Base-by-base conservation (phyloP, 2,113 vertebrate genomes). In the Neopipo cinnamomea region DNA sequence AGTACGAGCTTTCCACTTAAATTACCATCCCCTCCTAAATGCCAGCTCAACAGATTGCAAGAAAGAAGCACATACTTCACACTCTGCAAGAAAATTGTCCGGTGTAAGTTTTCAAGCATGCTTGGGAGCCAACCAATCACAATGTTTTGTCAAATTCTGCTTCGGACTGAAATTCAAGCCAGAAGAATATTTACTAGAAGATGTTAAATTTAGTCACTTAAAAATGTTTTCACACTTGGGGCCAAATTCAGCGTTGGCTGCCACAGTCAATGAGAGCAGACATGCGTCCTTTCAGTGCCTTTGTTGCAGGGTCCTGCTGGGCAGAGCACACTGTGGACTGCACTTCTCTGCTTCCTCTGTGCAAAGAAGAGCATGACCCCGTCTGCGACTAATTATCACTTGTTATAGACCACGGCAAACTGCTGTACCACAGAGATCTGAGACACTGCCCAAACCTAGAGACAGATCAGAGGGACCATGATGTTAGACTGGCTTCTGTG, bases 191-290 rank as follows among this genome's bases (percentile, higher is more conserved):
- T 93, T 93, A 97, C 92, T 96, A 96, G 92, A 93, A 96, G 83
- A 96, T 76, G 93, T 96, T 97, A 97, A 96, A 94, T 95, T 96
- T 96, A 96, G 95, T 81, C 76, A 89, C 70, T 93, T 94, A 24
- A 71, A 97, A 88, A 95, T 96, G 85, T 96, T 96, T 95, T 96
- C 62, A 61, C 76, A 91, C 73, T 89, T 46, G 61, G 76, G 91
- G 85, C 96, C 93, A 96, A 94, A 94, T 76, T 88, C 88, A 92
- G 83, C 56, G 47, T 90, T 93, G 91, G 88, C 91, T 0, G 10
- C 68, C 56, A 49, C 55, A 84, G 80, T 82, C 73, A 87, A 15
- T 72, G 88, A 75, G 68, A 89, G 30, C 76, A 95, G 93, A 72
- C 90, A 5, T 3, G 70, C 61, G 56, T 92, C 72, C 70, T 91